Evolutionary conservation across 2,888 invertebrate species (phyloP), one percentile per base, ranked within the genome.

Genomic region (Panzeria rudis): DNA sequence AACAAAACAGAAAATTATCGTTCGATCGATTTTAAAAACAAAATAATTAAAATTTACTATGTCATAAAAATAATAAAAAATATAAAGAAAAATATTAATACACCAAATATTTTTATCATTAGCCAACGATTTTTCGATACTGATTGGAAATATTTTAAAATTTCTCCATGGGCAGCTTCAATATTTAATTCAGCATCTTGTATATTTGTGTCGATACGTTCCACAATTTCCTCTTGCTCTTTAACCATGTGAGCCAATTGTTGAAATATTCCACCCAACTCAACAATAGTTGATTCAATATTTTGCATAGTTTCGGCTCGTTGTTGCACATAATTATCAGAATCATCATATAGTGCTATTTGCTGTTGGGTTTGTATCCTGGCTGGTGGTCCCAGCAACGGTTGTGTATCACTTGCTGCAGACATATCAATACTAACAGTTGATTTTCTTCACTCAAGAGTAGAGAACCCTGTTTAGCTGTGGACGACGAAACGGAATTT

Each of bases 41-140:
- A 13, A 73, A 59, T 47, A 56, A 59, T 9, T 6, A 23, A 44
- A 66, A 56, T 47, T 85, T 86, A 91, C 94, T 95, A 97, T 89
- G 98, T 97, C 94, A 99, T 94, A 93, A 99, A 98, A 88, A 99
- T 96, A 91, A 99, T 97, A 94, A 99, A 99, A 92, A 99, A 97
- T 93, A 99, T 96, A 93, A 99, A 99, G 94, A 99, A 99, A 91
- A 99, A 97, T 94, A 99, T 98, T 76, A 99, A 94, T 86, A 99
- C 97, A 73, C 97, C 99, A 93, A 99, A 99, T 88, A 99, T 96
- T 94, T 99, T 99, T 89, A 99, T 97, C 98, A 99, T 99, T 41
- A 99, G 94, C 96, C 99, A 99, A 89, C 99, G 95, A 93, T 99
- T 99, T 86, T 97, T 97, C 17, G 98, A 97, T 47, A 99, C 97